Base-by-base conservation (phyloP, 2,797 vertebrate genomes). In the Cetoscarus ocellatus region DNA sequence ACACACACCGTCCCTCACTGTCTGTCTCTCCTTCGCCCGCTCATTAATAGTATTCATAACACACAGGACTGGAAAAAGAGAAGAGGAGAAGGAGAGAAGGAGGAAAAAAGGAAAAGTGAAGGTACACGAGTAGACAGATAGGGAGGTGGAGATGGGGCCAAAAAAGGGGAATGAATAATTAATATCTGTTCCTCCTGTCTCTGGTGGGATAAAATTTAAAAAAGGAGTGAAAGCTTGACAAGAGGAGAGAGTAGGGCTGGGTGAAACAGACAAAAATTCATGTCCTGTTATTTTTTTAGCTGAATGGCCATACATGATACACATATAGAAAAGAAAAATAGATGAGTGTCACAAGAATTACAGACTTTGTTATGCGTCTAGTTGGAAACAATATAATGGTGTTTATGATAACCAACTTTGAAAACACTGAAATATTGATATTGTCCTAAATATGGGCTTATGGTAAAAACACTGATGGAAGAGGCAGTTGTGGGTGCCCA, bases 91-190 rank as follows among this genome's bases (percentile, higher is more conserved):
- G 66, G 45, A 64, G 75, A 59, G 52, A 57, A 47, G 56, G 7
- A 70, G 64, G 56, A 68, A 27, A 79, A 79, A 64, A 50, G 45
- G 34, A 44, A 78, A 88, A 80, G 62, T 77, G 63, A 77, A 83
- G 56, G 57, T 48, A 73, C 40, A 58, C 3, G 34, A 72, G 55
- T 66, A 73, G 55, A 85, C 76, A 80, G 71, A 75, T 64, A 82
- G 53, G 42, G 68, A 79, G 53, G 70, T 61, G 61, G 61, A 80
- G 74, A 80, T 18, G 60, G 58, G 72, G 67, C 39, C 50, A 51
- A 73, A 84, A 77, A 71, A 57, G 57, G n/a, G 48, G 49, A 60
- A 80, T 79, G 62, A 54, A 86, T 86, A 82, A 88, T 85, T 83
- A 61, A 86, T 82, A 47, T 50, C 3, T 58, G 68, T 74, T 27